These are phyloP conservation scores for Eretmochelys imbricata DNA, from an alignment of 2,113 vertebrate species.

Conservation along the genomic window DNA sequence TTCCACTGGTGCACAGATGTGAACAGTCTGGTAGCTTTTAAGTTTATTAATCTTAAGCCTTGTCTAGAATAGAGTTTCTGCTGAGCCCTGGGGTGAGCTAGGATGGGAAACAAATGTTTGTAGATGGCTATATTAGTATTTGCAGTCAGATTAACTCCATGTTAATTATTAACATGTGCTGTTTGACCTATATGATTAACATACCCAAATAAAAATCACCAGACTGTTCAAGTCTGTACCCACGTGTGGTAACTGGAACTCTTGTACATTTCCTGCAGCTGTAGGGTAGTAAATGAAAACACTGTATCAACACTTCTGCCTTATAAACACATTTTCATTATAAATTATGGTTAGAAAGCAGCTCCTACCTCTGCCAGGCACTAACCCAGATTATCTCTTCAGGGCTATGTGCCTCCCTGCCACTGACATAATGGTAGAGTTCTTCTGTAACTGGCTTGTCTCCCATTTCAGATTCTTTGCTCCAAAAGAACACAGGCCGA, in stretches of 20 bases:
- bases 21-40: constrained; percentile 38
- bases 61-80: constrained; percentile 62
- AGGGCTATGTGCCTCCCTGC: background rate
- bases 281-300: constrained; percentile 18
- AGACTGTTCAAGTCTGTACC: background rate
- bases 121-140: background rate
- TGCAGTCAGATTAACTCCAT: constrained; percentile 22
- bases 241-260: background rate
- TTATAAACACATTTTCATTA: background rate
- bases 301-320: constrained; percentile 32
- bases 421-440: background rate
- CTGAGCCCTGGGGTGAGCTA: constrained; percentile 33
- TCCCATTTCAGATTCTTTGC: background rate
- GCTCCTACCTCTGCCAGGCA: background rate
- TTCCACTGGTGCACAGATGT: constrained; percentile 48
- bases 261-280: constrained; percentile 1
- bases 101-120: constrained; percentile 51
- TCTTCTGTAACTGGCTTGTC: background rate
- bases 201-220: constrained; percentile 44
- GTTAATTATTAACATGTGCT: constrained; percentile 30
- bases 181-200: constrained; percentile 39
- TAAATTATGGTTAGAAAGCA: background rate
- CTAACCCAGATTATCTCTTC: background rate
- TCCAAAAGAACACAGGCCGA: background rate
- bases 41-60: constrained; percentile 53